Evolutionary conservation across 2,888 invertebrate species (phyloP).

Genomic region (Pammene aurita): DNA sequence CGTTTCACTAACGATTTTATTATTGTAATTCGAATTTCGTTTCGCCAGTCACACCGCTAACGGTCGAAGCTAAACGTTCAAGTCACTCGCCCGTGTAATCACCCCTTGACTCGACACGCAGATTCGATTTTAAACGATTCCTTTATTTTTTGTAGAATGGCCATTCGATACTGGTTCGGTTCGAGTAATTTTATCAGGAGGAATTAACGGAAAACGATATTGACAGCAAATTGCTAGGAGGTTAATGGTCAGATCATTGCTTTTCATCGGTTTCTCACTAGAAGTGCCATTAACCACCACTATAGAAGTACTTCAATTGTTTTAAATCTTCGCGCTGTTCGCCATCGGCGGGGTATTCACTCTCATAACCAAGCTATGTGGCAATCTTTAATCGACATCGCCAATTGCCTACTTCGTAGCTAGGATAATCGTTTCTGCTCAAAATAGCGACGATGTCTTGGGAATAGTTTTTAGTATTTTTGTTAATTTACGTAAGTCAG

Average conservation of each 20-base stretch:
- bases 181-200: constrained; percentile 8
- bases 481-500: too few relatives aligned
- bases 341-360: too few relatives aligned
- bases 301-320: too few relatives aligned
- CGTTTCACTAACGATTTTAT: constrained; percentile 39
- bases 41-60: constrained; percentile 40
- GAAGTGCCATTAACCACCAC: neutral
- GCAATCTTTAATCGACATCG: too few relatives aligned
- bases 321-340: too few relatives aligned
- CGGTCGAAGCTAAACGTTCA: constrained; percentile 32
- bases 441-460: too few relatives aligned
- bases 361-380: too few relatives aligned
- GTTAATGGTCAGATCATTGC: neutral
- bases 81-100: constrained; percentile 38
- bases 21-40: constrained; percentile 39
- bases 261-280: neutral
- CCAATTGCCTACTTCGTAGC: too few relatives aligned
- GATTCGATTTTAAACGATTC: constrained; percentile 36
- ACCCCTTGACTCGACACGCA: constrained; percentile 38
- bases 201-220: constrained; percentile 4
- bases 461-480: too few relatives aligned
- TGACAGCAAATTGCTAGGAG: constrained; percentile 1
- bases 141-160: constrained; percentile 19
- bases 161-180: neutral
- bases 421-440: too few relatives aligned